Percentiles rank a stretch among this genome's conserved stretches.
phyloP scores from a whole-genome alignment of 2,797 vertebrate genomes.

The Lithobates pipiens region DNA sequence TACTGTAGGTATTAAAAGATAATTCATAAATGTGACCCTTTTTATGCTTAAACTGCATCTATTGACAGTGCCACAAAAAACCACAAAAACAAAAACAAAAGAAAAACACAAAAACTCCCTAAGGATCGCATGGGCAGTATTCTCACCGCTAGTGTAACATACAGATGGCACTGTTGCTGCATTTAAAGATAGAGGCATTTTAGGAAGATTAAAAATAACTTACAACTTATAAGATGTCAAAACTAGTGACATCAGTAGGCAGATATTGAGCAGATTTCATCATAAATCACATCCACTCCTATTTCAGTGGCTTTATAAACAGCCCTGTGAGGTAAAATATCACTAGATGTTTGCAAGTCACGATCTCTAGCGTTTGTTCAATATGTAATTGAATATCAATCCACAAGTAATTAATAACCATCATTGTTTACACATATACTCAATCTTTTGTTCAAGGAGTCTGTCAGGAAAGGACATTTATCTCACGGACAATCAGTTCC shows the following conservation, averaged over 20 bases:
- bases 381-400: background rate
- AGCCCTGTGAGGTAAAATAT: background rate
- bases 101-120: too few species aligned
- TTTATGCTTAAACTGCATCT: too few species aligned
- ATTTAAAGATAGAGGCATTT: too few species aligned
- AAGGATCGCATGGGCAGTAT: too few species aligned
- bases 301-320: background rate
- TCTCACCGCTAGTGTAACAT: too few species aligned
- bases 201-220: too few species aligned
- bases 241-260: background rate
- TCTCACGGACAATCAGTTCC: constrained; percentile 4
- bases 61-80: too few species aligned
- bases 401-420: background rate
- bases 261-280: background rate
- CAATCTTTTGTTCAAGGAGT: background rate
- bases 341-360: background rate
- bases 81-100: too few species aligned
- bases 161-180: too few species aligned
- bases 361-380: background rate
- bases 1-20: too few species aligned
- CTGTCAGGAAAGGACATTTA: background rate
- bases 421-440: background rate
- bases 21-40: too few species aligned
- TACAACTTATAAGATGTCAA: background rate
- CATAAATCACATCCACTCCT: background rate